Evolutionary conservation across 2,113 vertebrate species (phyloP).

Genomic region (Ranitomeya variabilis): DNA sequence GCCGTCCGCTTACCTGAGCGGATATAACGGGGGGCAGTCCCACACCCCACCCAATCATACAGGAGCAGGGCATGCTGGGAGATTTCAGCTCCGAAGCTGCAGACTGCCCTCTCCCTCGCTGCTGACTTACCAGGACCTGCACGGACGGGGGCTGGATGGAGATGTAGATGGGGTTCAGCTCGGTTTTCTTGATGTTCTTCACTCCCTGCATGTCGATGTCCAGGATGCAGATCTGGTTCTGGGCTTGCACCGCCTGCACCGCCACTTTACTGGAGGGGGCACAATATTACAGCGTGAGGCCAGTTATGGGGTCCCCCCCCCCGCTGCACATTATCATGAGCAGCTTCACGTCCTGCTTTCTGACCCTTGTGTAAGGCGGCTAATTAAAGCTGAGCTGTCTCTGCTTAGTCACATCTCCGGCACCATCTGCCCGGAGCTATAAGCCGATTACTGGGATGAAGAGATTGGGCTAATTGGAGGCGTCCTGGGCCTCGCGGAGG

Average conservation of each 20-base stretch:
- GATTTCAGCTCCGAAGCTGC: no score
- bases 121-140: slow-evolving; percentile 78
- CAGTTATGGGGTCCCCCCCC: no score
- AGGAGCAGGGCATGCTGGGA: no score
- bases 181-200: slow-evolving; percentile 87
- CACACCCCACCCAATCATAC: no score
- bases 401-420: not conserved
- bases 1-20: no score
- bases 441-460: not conserved
- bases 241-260: slow-evolving; percentile 85
- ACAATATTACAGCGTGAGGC: no score
- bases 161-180: slow-evolving; percentile 89
- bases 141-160: slow-evolving; percentile 89
- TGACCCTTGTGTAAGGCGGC: not conserved
- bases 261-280: slow-evolving; percentile 82
- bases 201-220: slow-evolving; percentile 97
- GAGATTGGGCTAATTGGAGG: not conserved
- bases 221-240: slow-evolving; percentile 93
- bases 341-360: not conserved
- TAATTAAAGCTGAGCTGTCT: not conserved
- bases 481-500: not conserved
- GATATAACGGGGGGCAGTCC: no score
- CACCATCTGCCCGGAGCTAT: not conserved
- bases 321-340: no score
- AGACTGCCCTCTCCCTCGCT: no score